Conservation (phyloP, 2,113 vertebrate genomes). For the Zosterops japonicus region DNA sequence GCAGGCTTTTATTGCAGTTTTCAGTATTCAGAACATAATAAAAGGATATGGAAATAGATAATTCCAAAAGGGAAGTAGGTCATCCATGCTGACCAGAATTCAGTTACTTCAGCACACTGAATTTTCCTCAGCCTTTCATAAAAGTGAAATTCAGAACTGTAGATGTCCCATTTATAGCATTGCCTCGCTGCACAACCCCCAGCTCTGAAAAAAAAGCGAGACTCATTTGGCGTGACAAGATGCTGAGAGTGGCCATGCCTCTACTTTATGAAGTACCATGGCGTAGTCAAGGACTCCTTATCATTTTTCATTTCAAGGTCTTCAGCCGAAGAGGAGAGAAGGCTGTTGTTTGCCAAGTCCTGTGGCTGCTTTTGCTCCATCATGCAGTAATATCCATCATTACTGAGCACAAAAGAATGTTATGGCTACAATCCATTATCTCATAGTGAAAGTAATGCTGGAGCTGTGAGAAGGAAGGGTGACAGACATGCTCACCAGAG, state of each 20-base stretch:
- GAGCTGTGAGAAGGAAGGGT: background rate
- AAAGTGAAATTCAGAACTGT: background rate
- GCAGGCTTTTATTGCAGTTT: constrained; percentile 32
- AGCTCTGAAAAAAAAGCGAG: background rate
- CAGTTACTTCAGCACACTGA: background rate
- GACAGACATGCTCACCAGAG: background rate
- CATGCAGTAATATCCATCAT: background rate
- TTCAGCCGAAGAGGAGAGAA: constrained; percentile 15
- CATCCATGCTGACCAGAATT: background rate
- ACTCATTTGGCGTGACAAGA: background rate
- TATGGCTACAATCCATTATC: background rate
- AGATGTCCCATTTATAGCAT: background rate
- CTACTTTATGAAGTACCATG: background rate
- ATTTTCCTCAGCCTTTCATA: background rate
- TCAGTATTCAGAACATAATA: constrained; percentile 69
- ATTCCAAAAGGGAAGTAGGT: background rate
- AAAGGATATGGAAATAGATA: constrained; percentile 67
- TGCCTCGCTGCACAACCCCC: background rate
- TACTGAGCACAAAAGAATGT: background rate
- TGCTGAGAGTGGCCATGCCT: background rate
- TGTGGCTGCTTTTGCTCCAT: background rate
- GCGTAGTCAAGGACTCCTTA: background rate
- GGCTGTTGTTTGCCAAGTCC: background rate
- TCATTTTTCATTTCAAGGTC: constrained; percentile 32
- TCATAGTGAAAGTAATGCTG: background rate